Evolutionary conservation across 2,888 invertebrate species (phyloP), one percentile per base, ranked within the genome.

Genomic region (Drosophila barbarae): DNA sequence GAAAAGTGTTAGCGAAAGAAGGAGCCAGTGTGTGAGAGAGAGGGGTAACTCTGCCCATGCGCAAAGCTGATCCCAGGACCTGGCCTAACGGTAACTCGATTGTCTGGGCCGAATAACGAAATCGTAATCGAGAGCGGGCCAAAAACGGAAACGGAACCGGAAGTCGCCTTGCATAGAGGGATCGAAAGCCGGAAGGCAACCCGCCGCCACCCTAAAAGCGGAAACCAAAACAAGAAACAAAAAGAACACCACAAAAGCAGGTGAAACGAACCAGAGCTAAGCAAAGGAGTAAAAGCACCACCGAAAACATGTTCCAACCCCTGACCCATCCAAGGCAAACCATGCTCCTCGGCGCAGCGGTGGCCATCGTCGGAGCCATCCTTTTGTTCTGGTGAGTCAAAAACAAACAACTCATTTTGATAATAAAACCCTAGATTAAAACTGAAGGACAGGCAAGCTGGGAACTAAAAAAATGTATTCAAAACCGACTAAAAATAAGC

Each of bases 371-470:
- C 46, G 63, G 74, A 46, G 59, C 82, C 57, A 51, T 78, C 41
- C 55, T 87, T 49, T 73, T 86, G 66, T 72, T 83, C 76, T 87
- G 87, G 87, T 88, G 72, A 86, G 87, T 81, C 4, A 1, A 9
- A 10, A n/a, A 34, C 15, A 46, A 30, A 8, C 3, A 15, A n/a
- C 3, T 42, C 5, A 23, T n/a, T 42, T 42, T 42, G 5, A 28
- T 7, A 28, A 41, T 18, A 36, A 36, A 26, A 10, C 6, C 44
- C 28, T 3, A 15, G 1, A 15, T 23, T 23, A 23, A 15, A 26
- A 5, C 15, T 2, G 5, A 10, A 15, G 10, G 38, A 15, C 4
- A 1, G 15, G 38, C 5, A 18, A 38, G 5, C 18, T 18, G 18
- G 18, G 18, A 38, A 21, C 35, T 35, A 8, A 1, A 38, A 23